These are phyloP conservation scores for Florisuga fusca DNA, from an alignment of 2,797 vertebrate genomes.

Conservation along the genomic window DNA sequence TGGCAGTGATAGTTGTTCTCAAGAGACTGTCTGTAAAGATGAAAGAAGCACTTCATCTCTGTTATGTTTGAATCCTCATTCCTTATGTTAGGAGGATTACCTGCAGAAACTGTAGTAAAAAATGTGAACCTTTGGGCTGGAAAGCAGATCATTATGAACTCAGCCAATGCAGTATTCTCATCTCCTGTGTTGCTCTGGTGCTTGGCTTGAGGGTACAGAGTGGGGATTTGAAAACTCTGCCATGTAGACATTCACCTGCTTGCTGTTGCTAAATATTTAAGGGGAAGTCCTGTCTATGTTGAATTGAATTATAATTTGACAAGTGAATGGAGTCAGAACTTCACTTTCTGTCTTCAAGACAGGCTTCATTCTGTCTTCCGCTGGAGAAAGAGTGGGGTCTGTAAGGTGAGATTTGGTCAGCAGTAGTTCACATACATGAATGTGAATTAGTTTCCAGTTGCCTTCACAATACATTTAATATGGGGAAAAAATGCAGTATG, in stretches of 20 bases:
- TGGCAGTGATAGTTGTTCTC: neutral
- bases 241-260: neutral
- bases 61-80: neutral
- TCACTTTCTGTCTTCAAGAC: neutral
- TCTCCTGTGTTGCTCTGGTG: neutral
- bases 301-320: neutral
- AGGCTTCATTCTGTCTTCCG: neutral
- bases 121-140: neutral
- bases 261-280: neutral
- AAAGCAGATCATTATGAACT: neutral
- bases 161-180: neutral
- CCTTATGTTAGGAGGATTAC: slow-evolving; percentile 16
- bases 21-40: slow-evolving; percentile 4
- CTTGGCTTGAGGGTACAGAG: neutral
- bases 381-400: neutral
- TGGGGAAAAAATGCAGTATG: neutral
- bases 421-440: neutral
- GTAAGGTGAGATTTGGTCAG: neutral
- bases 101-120: slow-evolving; percentile 22
- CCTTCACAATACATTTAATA: slow-evolving; percentile 19
- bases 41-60: slow-evolving; percentile 10
- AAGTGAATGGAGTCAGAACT: neutral
- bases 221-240: neutral
- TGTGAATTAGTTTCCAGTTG: slow-evolving; percentile 25
- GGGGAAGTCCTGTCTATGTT: neutral